Evolutionary conservation across 2,797 vertebrate species (phyloP), one percentile per base, ranked within the genome.

Genomic region (Ptychobarbus kaznakovi): DNA sequence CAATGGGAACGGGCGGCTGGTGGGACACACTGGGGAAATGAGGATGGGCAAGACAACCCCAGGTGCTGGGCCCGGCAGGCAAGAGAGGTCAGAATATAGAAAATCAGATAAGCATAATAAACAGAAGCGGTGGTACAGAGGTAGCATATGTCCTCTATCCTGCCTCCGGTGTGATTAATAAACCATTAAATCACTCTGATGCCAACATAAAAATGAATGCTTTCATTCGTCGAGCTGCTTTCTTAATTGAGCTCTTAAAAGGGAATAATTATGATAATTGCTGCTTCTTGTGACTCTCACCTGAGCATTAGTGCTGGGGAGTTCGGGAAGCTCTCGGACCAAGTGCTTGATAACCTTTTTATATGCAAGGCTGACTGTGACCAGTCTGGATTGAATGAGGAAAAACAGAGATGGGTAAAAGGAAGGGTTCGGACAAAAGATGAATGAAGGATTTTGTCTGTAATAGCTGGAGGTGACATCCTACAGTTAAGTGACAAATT

Each of bases 81-180:
- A 77, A 42, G 8, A 46, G 28, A 81, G 72, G 82, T 77, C 82
- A 87, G 63, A 68, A 38, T 79, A 42, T 82, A 65, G 18, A 44
- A 86, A 86, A 78, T 63, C 3, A 84, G 25, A 70, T 28, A 15
- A 80, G 56, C 56, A 66, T 13, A 80, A 68, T 51, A 87, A 82
- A 82, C 38, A 49, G 42, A 46, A 44, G 42, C 49, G 2, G 56
- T 12, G 46, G 25, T 25, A 77, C 53, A 65, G 16, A 49, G 61
- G 46, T 18, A 56, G 44, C 32, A 53, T 81, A 81, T 51, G 79
- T 68, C 6, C 18, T 65, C 28, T 40, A 7, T 40, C 69, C 38
- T 58, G n/a, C 83, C 49, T 28, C 51, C 18, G 6, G 35, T 58
- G 40, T 70, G 75, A 84, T 78, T 69, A 84, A 78, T 84, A 77